Evolutionary conservation across 1,140 invertebrate genomes (phyloP).

Genomic region (Pteromalus puparum): DNA sequence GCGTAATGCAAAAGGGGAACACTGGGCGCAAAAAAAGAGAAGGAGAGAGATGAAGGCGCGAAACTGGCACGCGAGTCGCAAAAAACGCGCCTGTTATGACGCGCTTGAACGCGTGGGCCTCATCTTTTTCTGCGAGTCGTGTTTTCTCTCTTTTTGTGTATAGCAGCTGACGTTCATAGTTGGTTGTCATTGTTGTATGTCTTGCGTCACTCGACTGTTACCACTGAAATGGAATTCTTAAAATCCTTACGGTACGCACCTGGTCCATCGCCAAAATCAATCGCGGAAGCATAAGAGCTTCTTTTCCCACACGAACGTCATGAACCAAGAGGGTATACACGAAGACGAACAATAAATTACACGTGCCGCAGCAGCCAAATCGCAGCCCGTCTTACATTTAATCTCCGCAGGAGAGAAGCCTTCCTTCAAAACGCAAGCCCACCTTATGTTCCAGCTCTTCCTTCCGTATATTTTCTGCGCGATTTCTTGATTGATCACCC

Average conservation of each 20-base stretch:
- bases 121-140: not conserved
- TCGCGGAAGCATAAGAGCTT: too few species aligned
- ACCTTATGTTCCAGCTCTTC: not conserved
- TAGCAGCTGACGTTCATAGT: too few species aligned
- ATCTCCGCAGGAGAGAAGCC: not conserved
- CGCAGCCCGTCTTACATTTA: not conserved
- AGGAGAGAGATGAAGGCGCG: not conserved
- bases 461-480: not conserved
- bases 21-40: not conserved
- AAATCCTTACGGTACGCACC: too few species aligned
- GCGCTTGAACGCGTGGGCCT: not conserved
- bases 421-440: too few species aligned
- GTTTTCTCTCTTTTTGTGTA: not conserved
- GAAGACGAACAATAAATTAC: not conserved
- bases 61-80: slow-evolving; percentile 6
- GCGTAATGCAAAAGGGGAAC: not conserved
- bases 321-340: too few species aligned
- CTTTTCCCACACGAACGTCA: too few species aligned
- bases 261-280: too few species aligned
- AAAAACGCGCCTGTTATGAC: not conserved
- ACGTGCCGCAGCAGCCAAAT: too few species aligned
- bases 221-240: too few species aligned
- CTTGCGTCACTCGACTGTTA: too few species aligned
- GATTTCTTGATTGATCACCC: slow-evolving; percentile 45
- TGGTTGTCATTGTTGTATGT: too few species aligned